A percentile compares a stretch with the other conserved stretches of the same genome.
Conservation (phyloP, 23 tunicate species). For the Halocynthia aurantium region DNA sequence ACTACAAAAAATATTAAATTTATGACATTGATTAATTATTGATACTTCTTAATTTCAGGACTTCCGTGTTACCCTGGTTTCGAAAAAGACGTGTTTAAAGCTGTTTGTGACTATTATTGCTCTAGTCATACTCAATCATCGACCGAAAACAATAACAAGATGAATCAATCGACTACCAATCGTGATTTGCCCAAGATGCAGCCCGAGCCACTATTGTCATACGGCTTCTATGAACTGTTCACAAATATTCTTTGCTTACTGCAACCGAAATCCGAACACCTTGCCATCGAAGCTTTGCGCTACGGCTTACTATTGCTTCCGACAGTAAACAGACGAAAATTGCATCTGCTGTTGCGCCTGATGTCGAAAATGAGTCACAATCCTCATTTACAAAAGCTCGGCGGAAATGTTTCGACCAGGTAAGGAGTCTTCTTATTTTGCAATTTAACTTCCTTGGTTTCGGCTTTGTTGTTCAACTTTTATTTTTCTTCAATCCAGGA, state of each 20-base stretch:
- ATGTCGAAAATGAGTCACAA: conserved; percentile 52
- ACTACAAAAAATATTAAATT: not conserved
- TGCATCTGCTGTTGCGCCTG: conserved; percentile 39
- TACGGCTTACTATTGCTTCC: conserved; percentile 38
- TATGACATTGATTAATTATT: not conserved
- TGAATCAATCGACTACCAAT: not conserved
- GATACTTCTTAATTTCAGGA: conserved; percentile 7
- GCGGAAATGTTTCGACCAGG: conserved; percentile 33
- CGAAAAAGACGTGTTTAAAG: conserved; percentile 56
- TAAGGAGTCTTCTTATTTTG: not conserved
- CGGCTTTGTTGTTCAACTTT: not conserved
- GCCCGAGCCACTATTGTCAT: conserved; percentile 46
- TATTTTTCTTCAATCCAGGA: conserved; percentile 9
- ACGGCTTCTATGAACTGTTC: conserved; percentile 47
- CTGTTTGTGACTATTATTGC: conserved; percentile 52
- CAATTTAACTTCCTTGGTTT: not conserved
- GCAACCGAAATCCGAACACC: conserved; percentile 25
- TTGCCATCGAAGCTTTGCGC: conserved; percentile 47
- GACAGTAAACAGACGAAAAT: conserved; percentile 56
- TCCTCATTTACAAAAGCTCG: conserved; percentile 25
- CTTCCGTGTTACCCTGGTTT: conserved; percentile 56
- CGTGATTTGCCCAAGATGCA: not conserved
- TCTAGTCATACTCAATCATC: conserved; percentile 3
- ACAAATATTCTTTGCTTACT: conserved; percentile 45
- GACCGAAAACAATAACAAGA: conserved; percentile 11